Base-by-base conservation (phyloP, 2,113 vertebrate species). In the Notechis scutatus region DNA sequence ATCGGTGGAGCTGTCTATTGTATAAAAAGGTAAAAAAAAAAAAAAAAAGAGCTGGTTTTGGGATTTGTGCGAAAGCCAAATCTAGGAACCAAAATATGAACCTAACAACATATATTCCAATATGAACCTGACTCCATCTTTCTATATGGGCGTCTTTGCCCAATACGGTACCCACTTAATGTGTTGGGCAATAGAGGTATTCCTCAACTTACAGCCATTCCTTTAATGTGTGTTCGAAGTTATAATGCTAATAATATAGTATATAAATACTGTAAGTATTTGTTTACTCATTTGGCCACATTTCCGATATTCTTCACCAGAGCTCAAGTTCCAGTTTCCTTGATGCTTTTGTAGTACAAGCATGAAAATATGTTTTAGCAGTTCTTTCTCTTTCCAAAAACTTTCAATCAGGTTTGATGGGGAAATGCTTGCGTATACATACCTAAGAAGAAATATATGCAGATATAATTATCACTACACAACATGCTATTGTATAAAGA, bases 21-120 rank as follows among this genome's bases (percentile, higher is more conserved):
- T 59, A 93, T 93, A 42, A 97, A 91, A 95, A 96, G 96, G 96
- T 96, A 89, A 94, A 95, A 81, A 45, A 95, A 81, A 45, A 3
- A 39, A 29, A n/a, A 10, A n/a, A 3, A 64, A 21, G 2, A 81
- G n/a, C 6, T 81, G 69, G 15, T 81, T 39, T 39, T 1, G 6
- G 69, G 34, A 81, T 81, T 81, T 81, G n/a, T 81, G 69, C 15
- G 20, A 6, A 39, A 20, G 14, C 15, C n/a, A 81, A 81, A 81
- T 34, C 34, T 39, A 81, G 34, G 14, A 34, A n/a, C 15, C 5
- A 7, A 74, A 74, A 34, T 5, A 20, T 34, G n/a, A 74, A 74
- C 2, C 69, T 74, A 34, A 26, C n/a, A 34, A 74, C 15, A 42
- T 42, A 18, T 14, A 34, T 34, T 21, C 59, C 64, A 74, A n/a